Base-by-base conservation (phyloP, 2,113 vertebrate genomes). In the Paraplagusia blochii region DNA sequence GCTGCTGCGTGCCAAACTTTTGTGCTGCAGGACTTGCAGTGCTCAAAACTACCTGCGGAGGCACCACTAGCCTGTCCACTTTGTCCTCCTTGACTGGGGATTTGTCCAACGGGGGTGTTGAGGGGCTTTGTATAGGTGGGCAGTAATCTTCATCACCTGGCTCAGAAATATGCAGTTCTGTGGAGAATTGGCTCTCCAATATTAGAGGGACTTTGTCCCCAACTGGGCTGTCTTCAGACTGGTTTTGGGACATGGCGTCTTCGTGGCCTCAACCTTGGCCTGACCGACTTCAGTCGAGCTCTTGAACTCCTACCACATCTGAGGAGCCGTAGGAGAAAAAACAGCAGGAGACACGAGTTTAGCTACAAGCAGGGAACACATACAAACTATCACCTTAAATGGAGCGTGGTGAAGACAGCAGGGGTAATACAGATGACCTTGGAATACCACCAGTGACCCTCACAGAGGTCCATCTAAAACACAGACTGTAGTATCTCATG, bases 1-100 rank as follows among this genome's bases (percentile, higher is more conserved):
- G 80, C 88, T 98, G 96, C 29, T 91, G 86, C 0, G 89, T 92
- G 10, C 95, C 95, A 58, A 89, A 53, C 76, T 92, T 94, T 11
- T 81, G 84, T 0, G 94, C 92, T 0, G 79, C 93, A 0, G 91
- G 80, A 67, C 94, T 95, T 12, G 92, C 67, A 0, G 94, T 97
- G 89, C 95, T 98, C 44, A 98, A 85, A 40, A 97, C 0, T 11
- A 94, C 57, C 4, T 61, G 36, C 1, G 59, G 71, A 1, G 11
- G 82, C 0, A 78, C 65, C 15, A 11, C 43, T 7, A 74, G 72
- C 0, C 63, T 29, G 0, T 61, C 52, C 3, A 58, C 61, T 10
- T 0, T 29, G 5, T 82, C 11, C 17, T 67, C 0, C 29, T 70
- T 50, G 0, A 50, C 39, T 0, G 17, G 1, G 0, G 66, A 7